phyloP scores from a whole-genome alignment of 1,140 invertebrate species.

The Eumeta japonica region DNA sequence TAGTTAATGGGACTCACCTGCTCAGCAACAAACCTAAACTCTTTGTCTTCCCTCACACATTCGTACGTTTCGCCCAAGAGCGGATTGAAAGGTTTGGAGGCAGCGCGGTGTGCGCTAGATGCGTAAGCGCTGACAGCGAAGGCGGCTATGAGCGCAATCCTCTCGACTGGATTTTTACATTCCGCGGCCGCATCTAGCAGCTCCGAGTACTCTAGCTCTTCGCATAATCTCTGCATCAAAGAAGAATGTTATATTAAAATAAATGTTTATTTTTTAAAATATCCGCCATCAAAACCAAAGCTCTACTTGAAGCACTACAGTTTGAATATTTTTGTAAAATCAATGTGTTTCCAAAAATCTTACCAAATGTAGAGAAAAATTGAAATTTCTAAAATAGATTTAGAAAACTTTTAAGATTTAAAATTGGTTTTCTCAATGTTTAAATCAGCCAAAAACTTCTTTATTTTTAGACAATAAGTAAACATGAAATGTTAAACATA shows the following conservation, averaged over 20 bases:
- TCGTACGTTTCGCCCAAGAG: conserved; percentile 85
- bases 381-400: no score
- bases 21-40: conserved; percentile 66
- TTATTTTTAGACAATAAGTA: no score
- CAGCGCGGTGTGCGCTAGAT: conserved; percentile 73
- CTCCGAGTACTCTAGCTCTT: conserved; percentile 83
- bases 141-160: conserved; percentile 75
- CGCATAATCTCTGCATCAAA: conserved; percentile 67
- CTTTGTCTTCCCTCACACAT: conserved; percentile 73
- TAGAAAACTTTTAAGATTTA: no score
- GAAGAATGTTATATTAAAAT: conserved; percentile 5
- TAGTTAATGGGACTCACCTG: conserved; percentile 26
- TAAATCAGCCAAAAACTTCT: no score
- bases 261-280: neutral
- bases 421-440: no score
- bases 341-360: no score
- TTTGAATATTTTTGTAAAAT: no score
- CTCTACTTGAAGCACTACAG: no score
- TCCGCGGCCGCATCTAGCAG: conserved; percentile 72
- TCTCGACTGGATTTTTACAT: conserved; percentile 64
- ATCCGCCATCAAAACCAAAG: no score
- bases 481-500: no score
- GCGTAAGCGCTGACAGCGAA: conserved; percentile 85
- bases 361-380: no score
- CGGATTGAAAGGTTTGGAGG: conserved; percentile 88